Percentiles rank a stretch among this genome's conserved stretches.
phyloP scores from a whole-genome alignment of 2,888 invertebrate species.

The Parelbella ahira region DNA sequence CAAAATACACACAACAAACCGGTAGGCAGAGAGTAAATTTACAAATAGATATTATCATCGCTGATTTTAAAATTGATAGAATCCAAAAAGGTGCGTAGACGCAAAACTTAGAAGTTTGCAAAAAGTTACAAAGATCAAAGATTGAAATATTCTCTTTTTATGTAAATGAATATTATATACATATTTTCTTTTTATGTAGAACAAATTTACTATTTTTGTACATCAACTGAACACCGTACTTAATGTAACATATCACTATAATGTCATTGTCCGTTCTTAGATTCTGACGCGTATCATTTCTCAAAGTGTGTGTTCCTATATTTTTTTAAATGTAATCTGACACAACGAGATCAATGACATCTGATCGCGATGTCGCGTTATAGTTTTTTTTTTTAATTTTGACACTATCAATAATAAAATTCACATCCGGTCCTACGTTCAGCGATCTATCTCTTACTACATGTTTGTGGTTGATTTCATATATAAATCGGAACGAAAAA shows the following conservation, averaged over 20 bases:
- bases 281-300: constrained; percentile 2
- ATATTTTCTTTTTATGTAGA: too few species aligned
- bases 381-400: constrained; percentile 1
- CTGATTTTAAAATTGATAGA: neutral
- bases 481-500: too few species aligned
- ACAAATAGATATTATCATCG: neutral
- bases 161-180: too few species aligned
- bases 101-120: too few species aligned
- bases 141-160: too few species aligned
- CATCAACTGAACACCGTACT: too few species aligned
- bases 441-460: too few species aligned
- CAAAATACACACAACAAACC: neutral
- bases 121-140: too few species aligned
- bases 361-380: constrained; percentile 4
- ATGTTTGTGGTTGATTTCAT: too few species aligned
- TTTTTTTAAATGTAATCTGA: constrained; percentile 9
- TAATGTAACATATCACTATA: too few species aligned
- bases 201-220: too few species aligned
- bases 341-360: constrained; percentile 6
- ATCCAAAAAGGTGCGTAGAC: too few species aligned
- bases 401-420: constrained; percentile 10
- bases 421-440: neutral
- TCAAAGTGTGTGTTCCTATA: constrained; percentile 4
- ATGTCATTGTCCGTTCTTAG: constrained; percentile 2
- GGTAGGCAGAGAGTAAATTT: neutral